Evolutionary conservation across 2,888 invertebrate species (phyloP), one percentile per base, ranked within the genome.

Genomic region (Lacanobia oleracea): DNA sequence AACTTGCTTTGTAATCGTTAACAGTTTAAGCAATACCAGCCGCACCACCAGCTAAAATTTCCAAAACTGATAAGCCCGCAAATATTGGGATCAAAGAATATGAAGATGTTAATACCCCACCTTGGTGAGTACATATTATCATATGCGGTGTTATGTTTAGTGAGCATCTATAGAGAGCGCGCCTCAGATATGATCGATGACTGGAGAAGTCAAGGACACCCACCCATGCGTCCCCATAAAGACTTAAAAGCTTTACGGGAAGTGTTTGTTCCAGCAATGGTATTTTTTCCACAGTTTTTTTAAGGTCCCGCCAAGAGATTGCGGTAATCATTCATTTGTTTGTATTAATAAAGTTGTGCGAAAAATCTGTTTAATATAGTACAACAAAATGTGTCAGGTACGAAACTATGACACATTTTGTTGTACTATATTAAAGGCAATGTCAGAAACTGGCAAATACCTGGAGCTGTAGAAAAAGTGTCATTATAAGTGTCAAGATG

Each of bases 161-260:
- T 86, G 72, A 76, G 73, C 72, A 83, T 85, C 81, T 81, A 87
- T 87, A 87, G 77, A 71, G 84, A 86, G 85, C 85, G 75, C 72
- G 84, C 76, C 80, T 83, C 72, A 59, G 84, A 82, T 77, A 90
- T 92, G 92, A 92, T 92, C 88, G 92, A 92, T 92, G 89, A 84
- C 83, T 89, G 81, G 83, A 82, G 78, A 64, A 84, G 83, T 84
- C 90, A 92, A 91, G 92, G 92, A 91, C 91, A 91, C 88, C 90
- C 90, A 91, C 86, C 85, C 89, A 89, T 89, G 86, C 87, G 86
- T 81, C 70, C 72, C 59, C 57, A 70, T 75, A 61, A 53, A 64
- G 87, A 87, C 65, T 53, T 81, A 85, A 75, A 78, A n/a, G 12
- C 60, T 16, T 12, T n/a, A 64, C 84, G 84, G 53, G 85, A 86